These are phyloP conservation scores for Lerista edwardsae DNA, from an alignment of 2,797 vertebrate species.

Conservation along the genomic window DNA sequence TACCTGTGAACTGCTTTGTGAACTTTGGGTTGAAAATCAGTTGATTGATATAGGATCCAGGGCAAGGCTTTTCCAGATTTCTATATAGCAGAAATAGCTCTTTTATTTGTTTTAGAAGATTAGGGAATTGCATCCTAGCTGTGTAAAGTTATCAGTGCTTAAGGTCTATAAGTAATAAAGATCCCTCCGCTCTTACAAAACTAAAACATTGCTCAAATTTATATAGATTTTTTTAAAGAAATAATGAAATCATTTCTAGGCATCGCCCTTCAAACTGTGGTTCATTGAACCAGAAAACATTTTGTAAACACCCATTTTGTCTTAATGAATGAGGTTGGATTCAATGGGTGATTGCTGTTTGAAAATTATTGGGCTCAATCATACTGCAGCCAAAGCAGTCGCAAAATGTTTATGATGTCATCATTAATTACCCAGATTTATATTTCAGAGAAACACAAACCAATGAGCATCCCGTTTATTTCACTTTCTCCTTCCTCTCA, in stretches of 20 bases:
- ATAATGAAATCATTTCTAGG: background rate
- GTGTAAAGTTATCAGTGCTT: background rate
- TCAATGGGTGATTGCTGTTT: background rate
- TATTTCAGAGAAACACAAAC: conserved; percentile 70
- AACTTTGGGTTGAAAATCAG: too few species aligned
- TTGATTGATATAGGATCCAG: too few species aligned
- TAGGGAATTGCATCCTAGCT: background rate
- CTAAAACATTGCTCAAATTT: background rate
- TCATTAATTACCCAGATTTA: conserved; percentile 61
- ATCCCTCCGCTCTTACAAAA: background rate
- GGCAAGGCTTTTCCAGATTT: too few species aligned
- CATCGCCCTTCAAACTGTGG: background rate
- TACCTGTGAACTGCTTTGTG: too few species aligned
- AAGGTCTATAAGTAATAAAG: conserved; percentile 27
- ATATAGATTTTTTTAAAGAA: background rate
- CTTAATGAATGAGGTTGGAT: conserved; percentile 6
- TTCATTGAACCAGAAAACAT: conserved; percentile 12
- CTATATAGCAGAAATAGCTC: too few species aligned
- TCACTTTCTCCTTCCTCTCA: conserved; percentile 63
- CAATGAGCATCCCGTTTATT: conserved; percentile 73
- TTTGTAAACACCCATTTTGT: conserved; percentile 24
- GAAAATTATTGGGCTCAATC: conserved; percentile 45
- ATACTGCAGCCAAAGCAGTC: conserved; percentile 56
- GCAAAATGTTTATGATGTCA: conserved; percentile 63
- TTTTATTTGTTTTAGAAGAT: background rate